Percentiles rank a stretch among this genome's conserved stretches.
Conservation (phyloP, 2,888 invertebrate genomes). For the Nematopogon swammerdamellus region DNA sequence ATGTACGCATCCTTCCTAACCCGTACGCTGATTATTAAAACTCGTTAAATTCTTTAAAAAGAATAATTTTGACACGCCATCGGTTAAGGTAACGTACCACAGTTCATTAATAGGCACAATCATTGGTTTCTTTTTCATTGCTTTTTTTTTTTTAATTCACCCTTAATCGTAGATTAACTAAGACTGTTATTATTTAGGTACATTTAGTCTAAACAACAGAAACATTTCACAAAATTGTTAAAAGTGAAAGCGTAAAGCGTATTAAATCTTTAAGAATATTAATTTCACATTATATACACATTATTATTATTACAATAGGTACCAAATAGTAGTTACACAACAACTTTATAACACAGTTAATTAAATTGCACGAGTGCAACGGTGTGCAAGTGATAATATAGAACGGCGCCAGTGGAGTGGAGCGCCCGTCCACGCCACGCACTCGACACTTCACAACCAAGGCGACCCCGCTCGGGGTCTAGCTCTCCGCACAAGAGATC, state of each 20-base stretch:
- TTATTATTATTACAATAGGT: conserved; percentile 28
- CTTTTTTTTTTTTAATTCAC: conserved; percentile 24
- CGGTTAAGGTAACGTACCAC: conserved; percentile 54
- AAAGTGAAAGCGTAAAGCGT: conserved; percentile 55
- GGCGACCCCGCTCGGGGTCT: background rate
- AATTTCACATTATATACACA: conserved; percentile 53
- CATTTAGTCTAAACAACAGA: conserved; percentile 57
- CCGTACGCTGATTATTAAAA: background rate
- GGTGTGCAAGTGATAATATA: conserved; percentile 37
- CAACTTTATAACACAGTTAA: conserved; percentile 56
- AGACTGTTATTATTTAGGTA: conserved; percentile 47
- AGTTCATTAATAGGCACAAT: conserved; percentile 55
- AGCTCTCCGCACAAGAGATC: background rate
- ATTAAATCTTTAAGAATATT: conserved; percentile 51
- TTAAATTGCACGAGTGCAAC: conserved; percentile 53
- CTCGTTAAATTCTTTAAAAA: background rate
- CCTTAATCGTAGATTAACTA: conserved; percentile 10
- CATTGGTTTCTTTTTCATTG: conserved; percentile 47
- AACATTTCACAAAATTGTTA: conserved; percentile 53
- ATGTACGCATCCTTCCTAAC: background rate
- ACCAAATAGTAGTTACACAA: conserved; percentile 52
- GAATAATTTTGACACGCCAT: conserved; percentile 31
- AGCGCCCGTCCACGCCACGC: too few species aligned
- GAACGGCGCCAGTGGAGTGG: too few species aligned
- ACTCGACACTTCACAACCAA: background rate